Evolutionary conservation across 2,113 vertebrate genomes (phyloP).

Genomic region (Pterocles orientalis): DNA sequence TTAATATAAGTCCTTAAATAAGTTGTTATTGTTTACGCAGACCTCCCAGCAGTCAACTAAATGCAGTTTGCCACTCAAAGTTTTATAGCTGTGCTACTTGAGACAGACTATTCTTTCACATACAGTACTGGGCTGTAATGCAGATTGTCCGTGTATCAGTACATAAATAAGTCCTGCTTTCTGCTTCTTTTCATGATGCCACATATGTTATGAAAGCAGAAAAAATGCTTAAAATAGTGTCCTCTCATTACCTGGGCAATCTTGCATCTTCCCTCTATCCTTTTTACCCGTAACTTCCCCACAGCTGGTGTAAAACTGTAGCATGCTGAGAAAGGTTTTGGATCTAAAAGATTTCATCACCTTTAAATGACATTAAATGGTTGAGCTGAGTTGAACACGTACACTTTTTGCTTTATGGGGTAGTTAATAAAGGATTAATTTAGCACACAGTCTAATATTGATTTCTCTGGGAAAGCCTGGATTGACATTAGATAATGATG

Average conservation of each 20-base stretch:
- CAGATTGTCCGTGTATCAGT: background rate
- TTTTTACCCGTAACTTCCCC: background rate
- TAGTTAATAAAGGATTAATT: constrained; percentile 64
- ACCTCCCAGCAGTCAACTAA: background rate
- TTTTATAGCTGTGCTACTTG: background rate
- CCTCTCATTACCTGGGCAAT: background rate
- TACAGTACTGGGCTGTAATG: background rate
- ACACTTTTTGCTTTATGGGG: background rate
- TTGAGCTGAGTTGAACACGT: constrained; percentile 17
- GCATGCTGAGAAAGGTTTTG: background rate
- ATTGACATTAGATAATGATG: constrained; percentile 49
- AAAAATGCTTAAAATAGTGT: background rate
- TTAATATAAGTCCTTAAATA: background rate
- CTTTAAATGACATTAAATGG: constrained; percentile 25
- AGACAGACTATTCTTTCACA: background rate
- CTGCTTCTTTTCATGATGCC: background rate
- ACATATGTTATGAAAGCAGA: background rate
- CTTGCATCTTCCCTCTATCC: background rate
- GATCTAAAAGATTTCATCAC: background rate
- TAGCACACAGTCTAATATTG: constrained; percentile 49
- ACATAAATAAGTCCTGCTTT: background rate
- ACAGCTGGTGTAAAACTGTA: background rate
- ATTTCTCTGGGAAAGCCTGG: constrained; percentile 39
- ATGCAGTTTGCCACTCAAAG: background rate
- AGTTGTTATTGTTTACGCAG: constrained; percentile 32